These are phyloP conservation scores for Centropristis striata DNA, from an alignment of 2,113 vertebrate species.

Conservation along the genomic window DNA sequence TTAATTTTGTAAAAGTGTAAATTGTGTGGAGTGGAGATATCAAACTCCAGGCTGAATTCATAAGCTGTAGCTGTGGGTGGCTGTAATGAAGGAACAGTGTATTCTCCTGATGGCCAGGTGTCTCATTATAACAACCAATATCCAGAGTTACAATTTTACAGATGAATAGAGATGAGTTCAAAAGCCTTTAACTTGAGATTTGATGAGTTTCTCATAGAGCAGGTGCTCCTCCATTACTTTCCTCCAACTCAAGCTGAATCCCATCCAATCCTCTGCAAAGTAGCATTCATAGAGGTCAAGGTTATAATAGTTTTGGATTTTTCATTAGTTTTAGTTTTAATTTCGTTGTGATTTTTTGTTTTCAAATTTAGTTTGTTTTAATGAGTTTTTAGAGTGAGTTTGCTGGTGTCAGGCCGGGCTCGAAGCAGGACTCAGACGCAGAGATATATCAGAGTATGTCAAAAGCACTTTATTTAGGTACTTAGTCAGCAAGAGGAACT, in stretches of 20 bases:
- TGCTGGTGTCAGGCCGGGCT: no score
- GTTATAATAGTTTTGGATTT: not conserved
- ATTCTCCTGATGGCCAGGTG: not conserved
- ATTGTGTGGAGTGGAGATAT: not conserved
- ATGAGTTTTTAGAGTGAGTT: no score
- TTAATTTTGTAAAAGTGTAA: not conserved
- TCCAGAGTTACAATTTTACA: not conserved
- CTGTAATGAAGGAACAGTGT: not conserved
- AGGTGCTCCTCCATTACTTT: not conserved
- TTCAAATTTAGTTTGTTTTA: no score
- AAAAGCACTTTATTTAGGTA: no score
- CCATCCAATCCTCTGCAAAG: no score
- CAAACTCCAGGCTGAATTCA: not conserved
- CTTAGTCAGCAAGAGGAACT: no score
- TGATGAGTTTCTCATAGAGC: not conserved
- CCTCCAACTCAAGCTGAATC: not conserved
- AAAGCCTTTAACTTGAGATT: not conserved
- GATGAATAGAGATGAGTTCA: slow-evolving; percentile 8
- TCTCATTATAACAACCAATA: not conserved
- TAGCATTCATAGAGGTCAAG: no score
- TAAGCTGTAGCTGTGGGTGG: not conserved
- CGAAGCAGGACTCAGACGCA: no score
- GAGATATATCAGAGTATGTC: no score
- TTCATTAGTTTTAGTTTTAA: no score
- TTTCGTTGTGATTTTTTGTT: no score